phyloP scores from a whole-genome alignment of 2,888 invertebrate species.

The Leucania comma region DNA sequence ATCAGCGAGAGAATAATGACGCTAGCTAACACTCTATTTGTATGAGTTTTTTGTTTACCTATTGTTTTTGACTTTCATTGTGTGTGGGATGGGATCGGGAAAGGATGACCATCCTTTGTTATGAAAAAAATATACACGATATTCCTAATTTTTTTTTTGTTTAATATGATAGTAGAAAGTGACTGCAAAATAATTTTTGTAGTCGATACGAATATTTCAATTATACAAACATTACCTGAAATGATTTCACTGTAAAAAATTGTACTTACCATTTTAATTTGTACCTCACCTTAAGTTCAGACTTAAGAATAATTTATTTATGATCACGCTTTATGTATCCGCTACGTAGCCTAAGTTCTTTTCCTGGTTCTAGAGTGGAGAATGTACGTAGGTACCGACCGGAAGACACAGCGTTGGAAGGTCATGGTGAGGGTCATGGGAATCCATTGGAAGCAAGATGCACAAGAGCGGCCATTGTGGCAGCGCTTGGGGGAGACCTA shows the following conservation, averaged over 20 bases:
- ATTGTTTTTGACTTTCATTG: constrained; percentile 43
- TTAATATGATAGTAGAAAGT: not conserved
- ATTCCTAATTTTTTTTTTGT: not conserved
- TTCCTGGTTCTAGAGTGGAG: too few species aligned
- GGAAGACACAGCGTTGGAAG: too few species aligned
- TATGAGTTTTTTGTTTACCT: constrained; percentile 2
- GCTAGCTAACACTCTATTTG: not conserved
- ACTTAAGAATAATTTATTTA: constrained; percentile 50
- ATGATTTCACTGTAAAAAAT: not conserved
- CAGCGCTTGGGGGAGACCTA: too few species aligned
- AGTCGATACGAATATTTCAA: not conserved
- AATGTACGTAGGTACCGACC: too few species aligned
- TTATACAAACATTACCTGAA: not conserved
- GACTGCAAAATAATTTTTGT: not conserved
- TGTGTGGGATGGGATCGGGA: too few species aligned
- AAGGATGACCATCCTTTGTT: constrained; percentile 19
- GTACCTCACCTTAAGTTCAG: constrained; percentile 29
- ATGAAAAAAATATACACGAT: not conserved
- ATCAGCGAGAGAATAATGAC: constrained; percentile 9
- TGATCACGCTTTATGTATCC: too few species aligned
- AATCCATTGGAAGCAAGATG: too few species aligned
- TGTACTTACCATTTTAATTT: not conserved
- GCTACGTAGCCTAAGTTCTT: too few species aligned
- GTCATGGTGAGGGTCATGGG: too few species aligned
- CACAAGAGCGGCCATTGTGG: too few species aligned